Conservation (phyloP, 2,797 vertebrate genomes). For the Neostethus bicornis region DNA sequence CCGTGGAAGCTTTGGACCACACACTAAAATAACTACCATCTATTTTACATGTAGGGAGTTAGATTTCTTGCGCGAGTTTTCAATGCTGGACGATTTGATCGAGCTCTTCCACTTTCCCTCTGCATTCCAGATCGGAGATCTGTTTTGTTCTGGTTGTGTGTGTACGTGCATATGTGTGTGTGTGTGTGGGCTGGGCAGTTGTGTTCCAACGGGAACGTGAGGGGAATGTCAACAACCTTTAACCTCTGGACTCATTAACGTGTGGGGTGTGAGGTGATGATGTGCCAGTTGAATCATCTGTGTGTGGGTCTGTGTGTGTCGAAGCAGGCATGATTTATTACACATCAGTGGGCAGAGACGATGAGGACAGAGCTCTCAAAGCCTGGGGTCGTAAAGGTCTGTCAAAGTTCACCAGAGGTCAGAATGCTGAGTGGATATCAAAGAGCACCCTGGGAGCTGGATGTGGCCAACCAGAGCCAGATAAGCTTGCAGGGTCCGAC, state of each 20-base stretch:
- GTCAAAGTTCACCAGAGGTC: slow-evolving; percentile 71
- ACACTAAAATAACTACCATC: slow-evolving; percentile 42
- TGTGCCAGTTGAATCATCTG: slow-evolving; percentile 52
- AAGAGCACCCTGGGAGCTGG: slow-evolving; percentile 77
- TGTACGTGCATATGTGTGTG: slow-evolving; percentile 17
- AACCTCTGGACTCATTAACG: slow-evolving; percentile 69
- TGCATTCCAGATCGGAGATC: slow-evolving; percentile 16
- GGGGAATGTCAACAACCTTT: slow-evolving; percentile 71
- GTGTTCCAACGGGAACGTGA: slow-evolving; percentile 50
- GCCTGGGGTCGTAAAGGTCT: slow-evolving; percentile 64
- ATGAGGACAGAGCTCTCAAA: slow-evolving; percentile 52
- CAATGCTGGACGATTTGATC: slow-evolving; percentile 18
- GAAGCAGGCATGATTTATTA: slow-evolving; percentile 84
- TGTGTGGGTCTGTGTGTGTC: slow-evolving; percentile 39
- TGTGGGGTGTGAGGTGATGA: slow-evolving; percentile 57
- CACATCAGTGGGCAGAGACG: slow-evolving; percentile 66
- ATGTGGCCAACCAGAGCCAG: slow-evolving; percentile 66
- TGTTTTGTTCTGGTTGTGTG: slow-evolving; percentile 23
- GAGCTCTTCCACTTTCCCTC: slow-evolving; percentile 5
- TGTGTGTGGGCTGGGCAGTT: slow-evolving; percentile 38
- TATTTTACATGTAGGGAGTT: neutral
- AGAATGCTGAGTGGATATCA: slow-evolving; percentile 77
- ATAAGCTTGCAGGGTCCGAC: slow-evolving; percentile 61
- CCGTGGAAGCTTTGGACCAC: slow-evolving; percentile 52
- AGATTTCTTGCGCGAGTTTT: slow-evolving; percentile 15